Evolutionary conservation across 92 coral and sea anemone species (phyloP).

Genomic region (Anthopleura xanthogrammica): DNA sequence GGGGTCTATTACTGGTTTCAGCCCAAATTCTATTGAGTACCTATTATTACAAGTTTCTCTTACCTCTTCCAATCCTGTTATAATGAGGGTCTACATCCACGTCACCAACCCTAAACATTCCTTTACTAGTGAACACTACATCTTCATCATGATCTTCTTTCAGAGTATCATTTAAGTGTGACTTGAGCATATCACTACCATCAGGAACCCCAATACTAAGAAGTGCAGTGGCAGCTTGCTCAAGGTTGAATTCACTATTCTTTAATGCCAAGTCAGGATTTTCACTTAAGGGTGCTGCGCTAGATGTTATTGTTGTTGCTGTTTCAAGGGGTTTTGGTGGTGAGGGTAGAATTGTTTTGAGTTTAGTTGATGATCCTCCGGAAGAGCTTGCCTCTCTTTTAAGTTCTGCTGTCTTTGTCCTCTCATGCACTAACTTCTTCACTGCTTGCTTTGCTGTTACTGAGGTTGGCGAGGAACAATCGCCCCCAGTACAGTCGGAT

Average conservation of each 20-base stretch:
- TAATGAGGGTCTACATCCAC: slow-evolving; percentile 96
- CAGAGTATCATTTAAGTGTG: slow-evolving; percentile 26
- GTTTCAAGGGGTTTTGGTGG: slow-evolving; percentile 20
- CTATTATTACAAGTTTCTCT: background rate
- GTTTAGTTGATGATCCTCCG: slow-evolving; percentile 4
- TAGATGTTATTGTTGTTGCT: background rate
- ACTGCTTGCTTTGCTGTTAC: slow-evolving; percentile 91
- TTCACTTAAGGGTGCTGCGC: background rate
- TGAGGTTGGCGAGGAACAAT: slow-evolving; percentile 23
- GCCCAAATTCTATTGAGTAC: too few relatives aligned
- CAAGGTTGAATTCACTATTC: slow-evolving; percentile 70
- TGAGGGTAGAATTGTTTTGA: slow-evolving; percentile 17
- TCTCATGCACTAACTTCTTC: slow-evolving; percentile 79
- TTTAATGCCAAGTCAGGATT: slow-evolving; percentile 9
- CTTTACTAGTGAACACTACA: slow-evolving; percentile 91
- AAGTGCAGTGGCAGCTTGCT: slow-evolving; percentile 94
- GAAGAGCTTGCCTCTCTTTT: slow-evolving; percentile 31
- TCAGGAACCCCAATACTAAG: slow-evolving; percentile 89
- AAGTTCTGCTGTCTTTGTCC: slow-evolving; percentile 85
- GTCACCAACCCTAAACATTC: slow-evolving; percentile 95
- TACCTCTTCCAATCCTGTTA: slow-evolving; percentile 94
- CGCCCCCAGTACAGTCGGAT: background rate
- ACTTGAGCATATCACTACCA: slow-evolving; percentile 47
- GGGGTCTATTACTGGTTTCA: too few relatives aligned
- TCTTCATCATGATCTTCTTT: slow-evolving; percentile 72